These are phyloP conservation scores for Psilanteris sp. DNA, from an alignment of 1,140 invertebrate species.

Conservation along the genomic window DNA sequence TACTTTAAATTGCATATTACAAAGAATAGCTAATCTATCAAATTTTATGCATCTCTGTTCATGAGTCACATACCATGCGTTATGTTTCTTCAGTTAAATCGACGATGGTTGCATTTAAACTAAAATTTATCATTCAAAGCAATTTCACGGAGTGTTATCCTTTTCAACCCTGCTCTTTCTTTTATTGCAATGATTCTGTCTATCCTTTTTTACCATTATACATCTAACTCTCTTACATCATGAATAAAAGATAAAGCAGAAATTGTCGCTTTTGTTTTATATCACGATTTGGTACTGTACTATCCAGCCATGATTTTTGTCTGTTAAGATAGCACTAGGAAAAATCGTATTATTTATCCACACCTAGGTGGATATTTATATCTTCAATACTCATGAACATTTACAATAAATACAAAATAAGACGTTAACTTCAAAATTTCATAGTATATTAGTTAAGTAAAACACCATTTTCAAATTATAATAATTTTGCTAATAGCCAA, in stretches of 20 bases:
- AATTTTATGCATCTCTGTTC: conserved; percentile 26
- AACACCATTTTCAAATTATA: too few relatives aligned
- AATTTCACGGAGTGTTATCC: conserved; percentile 67
- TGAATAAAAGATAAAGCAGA: conserved; percentile 65
- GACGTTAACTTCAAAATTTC: too few relatives aligned
- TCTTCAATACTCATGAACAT: too few relatives aligned
- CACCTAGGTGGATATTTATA: conserved; percentile 47
- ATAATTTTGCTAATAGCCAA: too few relatives aligned
- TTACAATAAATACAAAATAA: too few relatives aligned
- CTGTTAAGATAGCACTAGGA: conserved; percentile 53
- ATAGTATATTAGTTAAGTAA: too few relatives aligned
- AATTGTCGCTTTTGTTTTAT: conserved; percentile 63
- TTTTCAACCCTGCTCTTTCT: conserved; percentile 49
- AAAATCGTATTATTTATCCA: conserved; percentile 49
- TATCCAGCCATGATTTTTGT: conserved; percentile 50
- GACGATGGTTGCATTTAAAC: conserved; percentile 52
- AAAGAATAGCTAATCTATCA: conserved; percentile 24
- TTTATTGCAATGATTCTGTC: conserved; percentile 42
- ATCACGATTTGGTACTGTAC: conserved; percentile 37
- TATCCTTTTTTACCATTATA: conserved; percentile 23
- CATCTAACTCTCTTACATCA: conserved; percentile 47
- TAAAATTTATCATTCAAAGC: conserved; percentile 65
- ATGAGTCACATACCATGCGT: conserved; percentile 34
- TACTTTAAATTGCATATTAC: too few relatives aligned
- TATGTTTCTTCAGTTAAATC: conserved; percentile 15